A percentile compares a stretch with the other conserved stretches of the same genome.
phyloP scores from a whole-genome alignment of 2,888 invertebrate species.

The Doris montereyensis region DNA sequence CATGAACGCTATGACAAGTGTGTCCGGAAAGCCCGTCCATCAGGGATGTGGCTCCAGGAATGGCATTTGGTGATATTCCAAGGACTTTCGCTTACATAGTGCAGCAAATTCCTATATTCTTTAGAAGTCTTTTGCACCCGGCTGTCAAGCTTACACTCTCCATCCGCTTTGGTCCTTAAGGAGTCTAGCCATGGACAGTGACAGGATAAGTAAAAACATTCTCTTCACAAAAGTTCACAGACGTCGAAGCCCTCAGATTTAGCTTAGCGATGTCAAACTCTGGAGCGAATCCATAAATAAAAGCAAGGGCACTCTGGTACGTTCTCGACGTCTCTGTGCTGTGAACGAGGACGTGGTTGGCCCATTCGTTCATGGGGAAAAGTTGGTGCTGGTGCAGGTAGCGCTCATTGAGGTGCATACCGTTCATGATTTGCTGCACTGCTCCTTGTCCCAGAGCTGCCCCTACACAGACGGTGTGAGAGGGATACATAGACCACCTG shows the following conservation, averaged over 20 bases:
- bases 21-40: conserved; percentile 88
- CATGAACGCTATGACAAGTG: conserved; percentile 86
- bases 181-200: conserved; percentile 77
- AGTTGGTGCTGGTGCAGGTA: conserved; percentile 70
- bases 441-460: conserved; percentile 88
- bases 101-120: not conserved
- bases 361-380: conserved; percentile 57
- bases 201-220: conserved; percentile 84
- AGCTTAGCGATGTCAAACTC: conserved; percentile 80
- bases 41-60: conserved; percentile 78
- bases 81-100: conserved; percentile 13
- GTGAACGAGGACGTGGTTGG: conserved; percentile 77
- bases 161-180: not conserved
- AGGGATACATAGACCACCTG: conserved; percentile 62
- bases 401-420: conserved; percentile 77
- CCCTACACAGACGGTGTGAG: conserved; percentile 79
- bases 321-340: conserved; percentile 91
- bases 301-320: conserved; percentile 89
- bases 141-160: conserved; percentile 9
- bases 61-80: not conserved
- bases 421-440: conserved; percentile 86
- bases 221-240: conserved; percentile 76
- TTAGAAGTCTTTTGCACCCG: not conserved
- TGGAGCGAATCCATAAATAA: conserved; percentile 82
- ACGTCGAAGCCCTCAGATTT: conserved; percentile 74